Conservation (phyloP, 2,113 vertebrate species). For the Oncorhynchus clarkii region DNA sequence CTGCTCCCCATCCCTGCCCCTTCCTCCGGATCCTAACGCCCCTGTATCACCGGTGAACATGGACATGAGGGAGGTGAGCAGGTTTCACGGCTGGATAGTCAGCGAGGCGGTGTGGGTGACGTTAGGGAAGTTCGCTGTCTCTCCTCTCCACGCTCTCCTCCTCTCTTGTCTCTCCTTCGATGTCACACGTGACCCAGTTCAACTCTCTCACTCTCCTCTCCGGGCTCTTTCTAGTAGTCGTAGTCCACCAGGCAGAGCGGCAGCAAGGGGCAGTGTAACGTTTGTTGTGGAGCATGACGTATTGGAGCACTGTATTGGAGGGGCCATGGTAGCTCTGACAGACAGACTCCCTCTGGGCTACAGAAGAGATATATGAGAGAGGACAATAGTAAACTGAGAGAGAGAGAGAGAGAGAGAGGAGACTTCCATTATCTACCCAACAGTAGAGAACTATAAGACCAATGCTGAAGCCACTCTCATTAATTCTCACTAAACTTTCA, state of each 20-base stretch:
- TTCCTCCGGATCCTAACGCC: not conserved
- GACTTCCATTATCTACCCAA: too few relatives aligned
- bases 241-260: not conserved
- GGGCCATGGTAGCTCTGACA: too few relatives aligned
- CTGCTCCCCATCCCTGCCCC: not conserved
- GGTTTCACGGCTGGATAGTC: constrained; percentile 19
- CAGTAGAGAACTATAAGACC: too few relatives aligned
- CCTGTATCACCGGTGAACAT: constrained; percentile 22
- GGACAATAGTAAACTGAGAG: too few relatives aligned
- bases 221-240: not conserved
- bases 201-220: constrained; percentile 19
- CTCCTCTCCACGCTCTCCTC: not conserved
- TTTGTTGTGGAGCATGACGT: too few relatives aligned
- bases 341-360: too few relatives aligned
- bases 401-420: not conserved
- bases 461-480: too few relatives aligned
- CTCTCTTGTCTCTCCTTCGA: constrained; percentile 1
- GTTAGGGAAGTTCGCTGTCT: constrained; percentile 13
- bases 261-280: too few relatives aligned
- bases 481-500: too few relatives aligned
- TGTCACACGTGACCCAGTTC: constrained; percentile 39
- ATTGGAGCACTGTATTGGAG: too few relatives aligned
- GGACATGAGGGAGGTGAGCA: constrained; percentile 37
- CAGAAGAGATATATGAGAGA: too few relatives aligned
- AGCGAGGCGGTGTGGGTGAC: constrained; percentile 21